A percentile compares a stretch with the other conserved stretches of the same genome.
Evolutionary conservation across 2,888 invertebrate species (phyloP).

Genomic region (Tetrapedia diversipes): DNA sequence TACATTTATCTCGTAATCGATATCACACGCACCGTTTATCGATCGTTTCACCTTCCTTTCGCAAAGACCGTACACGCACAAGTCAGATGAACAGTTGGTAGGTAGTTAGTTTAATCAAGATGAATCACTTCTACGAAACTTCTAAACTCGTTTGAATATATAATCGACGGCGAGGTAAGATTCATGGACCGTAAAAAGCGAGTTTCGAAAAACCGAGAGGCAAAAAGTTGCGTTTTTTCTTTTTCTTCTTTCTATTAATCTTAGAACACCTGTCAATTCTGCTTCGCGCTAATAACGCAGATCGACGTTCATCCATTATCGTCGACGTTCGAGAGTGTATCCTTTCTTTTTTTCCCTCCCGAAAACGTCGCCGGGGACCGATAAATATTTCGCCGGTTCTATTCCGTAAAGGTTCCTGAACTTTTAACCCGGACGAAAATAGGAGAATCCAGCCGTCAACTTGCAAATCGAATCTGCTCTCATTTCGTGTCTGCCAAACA

Average conservation of each 20-base stretch:
- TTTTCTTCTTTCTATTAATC: slow-evolving; percentile 28
- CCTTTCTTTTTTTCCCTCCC: neutral
- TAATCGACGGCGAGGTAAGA: neutral
- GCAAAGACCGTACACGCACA: neutral
- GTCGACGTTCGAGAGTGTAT: neutral
- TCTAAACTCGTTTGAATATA: slow-evolving; percentile 18
- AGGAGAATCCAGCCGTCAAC: slow-evolving; percentile 52
- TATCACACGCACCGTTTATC: neutral
- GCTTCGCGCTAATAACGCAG: neutral
- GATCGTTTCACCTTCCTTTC: neutral
- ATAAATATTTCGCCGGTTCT: slow-evolving; percentile 23
- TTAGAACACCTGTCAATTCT: neutral
- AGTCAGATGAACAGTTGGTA: neutral
- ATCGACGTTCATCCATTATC: neutral
- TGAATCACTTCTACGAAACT: slow-evolving; percentile 36
- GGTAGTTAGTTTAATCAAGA: slow-evolving; percentile 15
- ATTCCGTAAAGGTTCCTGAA: slow-evolving; percentile 67
- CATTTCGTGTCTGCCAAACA: slow-evolving; percentile 52
- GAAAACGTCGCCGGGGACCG: neutral
- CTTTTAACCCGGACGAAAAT: slow-evolving; percentile 70
- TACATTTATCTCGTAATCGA: neutral
- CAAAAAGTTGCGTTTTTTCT: no score
- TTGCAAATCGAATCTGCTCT: slow-evolving; percentile 59
- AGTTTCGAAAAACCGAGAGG: neutral
- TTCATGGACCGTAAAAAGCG: slow-evolving; percentile 1